Conservation (phyloP, 2,113 vertebrate species). For the Ctenodactylus gundi region DNA sequence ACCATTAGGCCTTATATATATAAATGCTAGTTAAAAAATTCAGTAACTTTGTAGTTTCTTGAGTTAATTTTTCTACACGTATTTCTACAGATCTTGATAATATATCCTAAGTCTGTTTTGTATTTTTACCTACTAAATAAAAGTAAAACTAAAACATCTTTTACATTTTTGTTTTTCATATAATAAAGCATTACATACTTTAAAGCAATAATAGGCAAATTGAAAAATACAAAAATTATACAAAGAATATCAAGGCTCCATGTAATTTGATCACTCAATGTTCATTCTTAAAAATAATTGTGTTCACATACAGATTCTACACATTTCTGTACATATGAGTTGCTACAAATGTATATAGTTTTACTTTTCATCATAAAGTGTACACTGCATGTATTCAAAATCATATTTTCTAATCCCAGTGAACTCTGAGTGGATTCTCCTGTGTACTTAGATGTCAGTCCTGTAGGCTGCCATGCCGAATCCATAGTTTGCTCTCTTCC, state of each 20-base stretch:
- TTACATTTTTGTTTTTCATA: not conserved
- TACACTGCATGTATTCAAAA: not conserved
- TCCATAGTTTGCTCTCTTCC: not conserved
- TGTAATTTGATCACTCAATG: not conserved
- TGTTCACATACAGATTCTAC: not conserved
- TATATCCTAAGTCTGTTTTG: not conserved
- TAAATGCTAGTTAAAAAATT: conserved; percentile 25
- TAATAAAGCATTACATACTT: not conserved
- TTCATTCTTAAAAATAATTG: not conserved
- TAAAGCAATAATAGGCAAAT: not conserved
- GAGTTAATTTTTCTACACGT: not conserved
- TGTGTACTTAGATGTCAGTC: not conserved
- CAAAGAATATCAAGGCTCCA: not conserved
- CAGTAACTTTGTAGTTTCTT: not conserved
- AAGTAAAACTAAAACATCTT: not conserved
- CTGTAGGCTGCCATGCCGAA: not conserved
- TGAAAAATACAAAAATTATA: not conserved
- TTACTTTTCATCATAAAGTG: not conserved
- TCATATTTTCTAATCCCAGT: not conserved
- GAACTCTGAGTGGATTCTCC: not conserved
- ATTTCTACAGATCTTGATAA: not conserved
- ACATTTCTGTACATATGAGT: not conserved
- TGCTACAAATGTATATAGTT: not conserved
- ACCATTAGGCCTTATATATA: not conserved
- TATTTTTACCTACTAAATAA: not conserved